Evolutionary conservation across 2,888 invertebrate species (phyloP).

Genomic region (Helicoverpa assulta): DNA sequence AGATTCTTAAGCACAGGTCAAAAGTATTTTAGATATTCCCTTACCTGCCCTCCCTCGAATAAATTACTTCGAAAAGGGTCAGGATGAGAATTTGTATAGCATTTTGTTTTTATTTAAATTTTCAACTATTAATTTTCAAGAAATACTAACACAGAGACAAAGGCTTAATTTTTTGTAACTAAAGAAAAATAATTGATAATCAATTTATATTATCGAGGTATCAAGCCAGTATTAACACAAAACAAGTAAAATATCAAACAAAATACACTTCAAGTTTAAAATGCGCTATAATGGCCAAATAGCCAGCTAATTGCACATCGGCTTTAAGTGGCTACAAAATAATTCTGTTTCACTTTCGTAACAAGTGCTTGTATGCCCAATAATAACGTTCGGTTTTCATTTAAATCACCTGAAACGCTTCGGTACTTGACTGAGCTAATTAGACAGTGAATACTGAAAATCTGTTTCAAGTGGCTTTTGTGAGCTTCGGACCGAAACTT

Average conservation of each 20-base stretch:
- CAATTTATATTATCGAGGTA: too few relatives aligned
- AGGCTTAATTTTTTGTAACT: too few relatives aligned
- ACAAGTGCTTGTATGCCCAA: constrained; percentile 10
- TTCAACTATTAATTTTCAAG: neutral
- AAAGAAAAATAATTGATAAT: too few relatives aligned
- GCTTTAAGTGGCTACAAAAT: constrained; percentile 6
- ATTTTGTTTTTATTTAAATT: constrained; percentile 25
- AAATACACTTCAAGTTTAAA: neutral
- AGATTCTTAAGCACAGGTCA: constrained; percentile 59
- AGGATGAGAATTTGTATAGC: constrained; percentile 32
- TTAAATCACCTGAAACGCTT: constrained; percentile 12
- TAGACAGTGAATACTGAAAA: constrained; percentile 29
- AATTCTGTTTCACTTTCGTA: constrained; percentile 15
- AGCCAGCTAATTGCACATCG: constrained; percentile 10
- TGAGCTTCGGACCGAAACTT: constrained; percentile 9
- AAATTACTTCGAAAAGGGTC: constrained; percentile 48
- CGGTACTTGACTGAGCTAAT: constrained; percentile 28
- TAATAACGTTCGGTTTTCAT: constrained; percentile 6
- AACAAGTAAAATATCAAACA: constrained; percentile 1
- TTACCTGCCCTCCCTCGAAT: constrained; percentile 36
- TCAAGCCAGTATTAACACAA: neutral
- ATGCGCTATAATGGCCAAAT: constrained; percentile 4
- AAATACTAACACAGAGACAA: too few relatives aligned
- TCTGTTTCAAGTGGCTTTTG: constrained; percentile 27
- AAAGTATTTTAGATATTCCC: constrained; percentile 51